Percentiles rank a stretch among this genome's conserved stretches.
Conservation (phyloP, 2,888 invertebrate genomes). For the Tinea trinotella region DNA sequence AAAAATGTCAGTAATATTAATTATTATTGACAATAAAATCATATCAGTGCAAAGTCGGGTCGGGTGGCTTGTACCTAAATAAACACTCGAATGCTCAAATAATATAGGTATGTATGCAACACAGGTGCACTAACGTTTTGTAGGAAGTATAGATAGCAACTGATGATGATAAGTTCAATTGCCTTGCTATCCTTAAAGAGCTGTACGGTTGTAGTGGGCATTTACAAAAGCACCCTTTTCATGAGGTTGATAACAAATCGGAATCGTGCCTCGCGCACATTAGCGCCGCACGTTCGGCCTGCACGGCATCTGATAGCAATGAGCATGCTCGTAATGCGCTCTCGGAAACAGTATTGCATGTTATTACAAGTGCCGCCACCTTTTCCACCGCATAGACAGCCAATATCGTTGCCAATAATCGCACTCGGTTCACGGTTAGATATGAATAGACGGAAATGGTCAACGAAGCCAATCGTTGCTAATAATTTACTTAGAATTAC, state of each 20-base stretch:
- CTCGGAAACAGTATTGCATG: slow-evolving; percentile 46
- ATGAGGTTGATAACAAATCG: slow-evolving; percentile 48
- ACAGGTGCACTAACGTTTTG: background rate
- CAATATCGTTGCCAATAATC: slow-evolving; percentile 43
- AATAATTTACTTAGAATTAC: slow-evolving; percentile 16
- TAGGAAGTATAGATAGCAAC: background rate
- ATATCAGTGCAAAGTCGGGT: no score
- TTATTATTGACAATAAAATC: no score
- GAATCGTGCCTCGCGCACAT: slow-evolving; percentile 60
- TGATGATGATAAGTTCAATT: slow-evolving; percentile 11
- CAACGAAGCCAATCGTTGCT: slow-evolving; percentile 1
- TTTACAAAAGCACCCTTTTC: slow-evolving; percentile 18
- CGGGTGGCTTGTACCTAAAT: no score
- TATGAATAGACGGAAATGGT: slow-evolving; percentile 12
- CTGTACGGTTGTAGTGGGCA: slow-evolving; percentile 6
- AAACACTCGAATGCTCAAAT: no score
- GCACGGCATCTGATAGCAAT: slow-evolving; percentile 56
- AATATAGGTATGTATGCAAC: no score
- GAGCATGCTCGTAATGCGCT: slow-evolving; percentile 38
- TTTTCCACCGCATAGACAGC: slow-evolving; percentile 37
- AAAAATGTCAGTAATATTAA: no score
- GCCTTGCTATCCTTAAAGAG: slow-evolving; percentile 5
- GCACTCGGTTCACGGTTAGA: slow-evolving; percentile 24
- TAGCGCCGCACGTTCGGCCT: slow-evolving; percentile 55
- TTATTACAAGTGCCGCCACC: slow-evolving; percentile 43